Conservation (phyloP, 2,888 invertebrate species). For the Nephrotoma appendiculata region DNA sequence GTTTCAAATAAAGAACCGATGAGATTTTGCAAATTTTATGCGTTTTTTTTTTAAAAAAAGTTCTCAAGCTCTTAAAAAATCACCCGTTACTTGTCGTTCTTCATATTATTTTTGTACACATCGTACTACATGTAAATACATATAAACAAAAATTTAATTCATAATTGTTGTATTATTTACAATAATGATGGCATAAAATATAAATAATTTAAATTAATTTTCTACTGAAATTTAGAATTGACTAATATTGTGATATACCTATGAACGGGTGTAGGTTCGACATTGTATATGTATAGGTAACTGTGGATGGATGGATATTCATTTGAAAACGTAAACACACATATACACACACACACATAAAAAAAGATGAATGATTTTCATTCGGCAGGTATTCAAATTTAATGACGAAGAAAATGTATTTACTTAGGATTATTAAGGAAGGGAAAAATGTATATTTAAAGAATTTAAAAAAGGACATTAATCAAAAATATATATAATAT, state of each 20-base stretch:
- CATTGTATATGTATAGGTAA: neutral
- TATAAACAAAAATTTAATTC: neutral
- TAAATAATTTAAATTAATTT: neutral
- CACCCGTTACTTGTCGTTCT: neutral
- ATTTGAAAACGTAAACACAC: neutral
- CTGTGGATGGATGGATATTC: neutral
- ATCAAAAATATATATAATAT: neutral
- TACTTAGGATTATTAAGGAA: neutral
- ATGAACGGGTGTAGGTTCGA: neutral
- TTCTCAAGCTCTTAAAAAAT: too few species aligned
- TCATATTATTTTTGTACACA: neutral
- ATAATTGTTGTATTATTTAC: neutral
- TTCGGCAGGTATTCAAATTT: neutral
- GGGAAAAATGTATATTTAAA: neutral
- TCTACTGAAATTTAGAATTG: neutral
- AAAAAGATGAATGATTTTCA: neutral
- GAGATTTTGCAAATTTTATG: too few species aligned
- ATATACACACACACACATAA: neutral
- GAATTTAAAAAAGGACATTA: neutral
- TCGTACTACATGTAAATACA: neutral
- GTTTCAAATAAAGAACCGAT: too few species aligned
- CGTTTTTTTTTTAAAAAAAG: too few species aligned
- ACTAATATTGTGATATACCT: neutral
- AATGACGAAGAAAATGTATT: neutral
- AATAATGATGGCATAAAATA: neutral